phyloP scores from a whole-genome alignment of 2,888 invertebrate genomes.

The Macrophya alboannulata region DNA sequence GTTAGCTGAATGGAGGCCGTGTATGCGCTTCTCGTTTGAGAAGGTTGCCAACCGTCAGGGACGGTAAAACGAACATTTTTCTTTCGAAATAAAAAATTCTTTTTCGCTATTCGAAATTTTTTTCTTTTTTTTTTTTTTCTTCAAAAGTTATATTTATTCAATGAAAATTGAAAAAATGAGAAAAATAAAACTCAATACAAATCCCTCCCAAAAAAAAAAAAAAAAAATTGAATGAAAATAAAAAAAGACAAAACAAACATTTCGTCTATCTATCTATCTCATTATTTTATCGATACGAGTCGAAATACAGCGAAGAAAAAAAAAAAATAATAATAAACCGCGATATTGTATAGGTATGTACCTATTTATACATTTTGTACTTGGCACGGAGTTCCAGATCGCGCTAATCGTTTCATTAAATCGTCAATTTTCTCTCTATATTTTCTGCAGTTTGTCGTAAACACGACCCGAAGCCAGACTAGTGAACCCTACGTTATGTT shows the following conservation, averaged over 20 bases:
- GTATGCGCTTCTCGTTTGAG: conserved; percentile 76
- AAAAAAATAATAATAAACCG: no score
- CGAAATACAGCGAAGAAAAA: background rate
- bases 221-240: no score
- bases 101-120: background rate
- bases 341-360: no score
- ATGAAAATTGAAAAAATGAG: no score
- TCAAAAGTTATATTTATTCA: no score
- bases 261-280: background rate
- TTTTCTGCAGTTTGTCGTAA: background rate
- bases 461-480: background rate
- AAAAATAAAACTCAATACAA: no score
- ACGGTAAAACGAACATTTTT: conserved; percentile 58
- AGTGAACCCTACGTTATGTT: conserved; percentile 19
- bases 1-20: conserved; percentile 76
- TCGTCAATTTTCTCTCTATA: conserved; percentile 16
- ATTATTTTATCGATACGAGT: background rate
- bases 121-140: background rate
- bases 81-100: background rate
- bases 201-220: no score
- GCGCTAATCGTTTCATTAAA: background rate
- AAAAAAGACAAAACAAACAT: no score
- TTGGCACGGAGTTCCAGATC: background rate
- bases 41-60: conserved; percentile 71
- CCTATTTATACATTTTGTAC: background rate